These are phyloP conservation scores for Heliconius congener DNA, from an alignment of 1,140 invertebrate genomes.

Conservation along the genomic window DNA sequence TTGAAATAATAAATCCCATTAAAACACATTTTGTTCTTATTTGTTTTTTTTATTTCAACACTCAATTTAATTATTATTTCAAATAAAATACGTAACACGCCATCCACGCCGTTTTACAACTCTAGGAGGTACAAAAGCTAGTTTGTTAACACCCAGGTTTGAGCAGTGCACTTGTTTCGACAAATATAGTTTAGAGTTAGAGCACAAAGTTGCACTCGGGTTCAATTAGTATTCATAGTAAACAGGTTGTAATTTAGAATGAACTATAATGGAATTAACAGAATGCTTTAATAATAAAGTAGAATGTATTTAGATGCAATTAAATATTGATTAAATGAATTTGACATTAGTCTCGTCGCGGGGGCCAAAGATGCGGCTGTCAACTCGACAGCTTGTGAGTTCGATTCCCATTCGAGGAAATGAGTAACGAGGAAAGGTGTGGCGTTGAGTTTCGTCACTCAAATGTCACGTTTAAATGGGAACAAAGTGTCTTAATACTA, in stretches of 20 bases:
- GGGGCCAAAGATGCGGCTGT: too few relatives aligned
- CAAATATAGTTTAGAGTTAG: conserved; percentile 6
- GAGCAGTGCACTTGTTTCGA: conserved; percentile 6
- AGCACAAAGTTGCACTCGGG: background rate
- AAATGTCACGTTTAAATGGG: too few relatives aligned
- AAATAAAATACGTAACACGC: background rate
- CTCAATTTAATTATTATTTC: too few relatives aligned
- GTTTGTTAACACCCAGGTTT: conserved; percentile 6
- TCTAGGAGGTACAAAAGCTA: background rate
- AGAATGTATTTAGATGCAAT: background rate
- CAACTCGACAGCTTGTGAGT: too few relatives aligned
- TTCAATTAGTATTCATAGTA: conserved; percentile 7
- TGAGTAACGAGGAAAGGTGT: too few relatives aligned
- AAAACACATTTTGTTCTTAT: too few relatives aligned
- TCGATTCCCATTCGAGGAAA: too few relatives aligned
- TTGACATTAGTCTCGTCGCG: too few relatives aligned
- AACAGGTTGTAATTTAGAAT: conserved; percentile 3
- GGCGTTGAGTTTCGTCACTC: too few relatives aligned
- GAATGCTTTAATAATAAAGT: background rate
- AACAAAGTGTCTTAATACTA: too few relatives aligned
- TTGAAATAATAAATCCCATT: too few relatives aligned
- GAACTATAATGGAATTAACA: background rate
- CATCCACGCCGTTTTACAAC: background rate
- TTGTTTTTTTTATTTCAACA: too few relatives aligned
- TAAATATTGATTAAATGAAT: background rate